phyloP scores from a whole-genome alignment of 2,113 vertebrate genomes.

The Lepus timidus region DNA sequence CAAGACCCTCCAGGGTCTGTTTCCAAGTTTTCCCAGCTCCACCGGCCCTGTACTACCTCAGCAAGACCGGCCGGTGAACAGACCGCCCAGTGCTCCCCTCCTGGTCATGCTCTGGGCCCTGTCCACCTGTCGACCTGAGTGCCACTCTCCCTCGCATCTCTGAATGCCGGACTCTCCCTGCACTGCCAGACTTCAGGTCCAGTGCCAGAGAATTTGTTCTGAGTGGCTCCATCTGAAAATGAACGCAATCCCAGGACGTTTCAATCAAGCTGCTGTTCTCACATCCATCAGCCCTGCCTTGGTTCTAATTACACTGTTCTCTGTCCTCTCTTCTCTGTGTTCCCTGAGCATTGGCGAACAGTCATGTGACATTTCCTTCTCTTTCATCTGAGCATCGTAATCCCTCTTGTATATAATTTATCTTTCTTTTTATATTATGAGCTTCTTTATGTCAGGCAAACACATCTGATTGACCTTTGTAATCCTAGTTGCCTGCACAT shows the following conservation, averaged over 20 bases:
- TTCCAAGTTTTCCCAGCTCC: not conserved
- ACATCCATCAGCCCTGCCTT: too few species aligned
- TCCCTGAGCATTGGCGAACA: not conserved
- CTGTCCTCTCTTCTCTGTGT: not conserved
- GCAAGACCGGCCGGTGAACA: accelerated
- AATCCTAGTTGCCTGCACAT: not conserved
- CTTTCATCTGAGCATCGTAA: not conserved
- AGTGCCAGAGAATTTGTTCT: not conserved
- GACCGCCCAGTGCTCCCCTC: not conserved
- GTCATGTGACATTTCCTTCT: accelerated
- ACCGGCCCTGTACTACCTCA: accelerated
- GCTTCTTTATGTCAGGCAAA: not conserved
- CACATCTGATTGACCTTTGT: not conserved
- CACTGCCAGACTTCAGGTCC: too few species aligned
- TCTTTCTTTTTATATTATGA: not conserved
- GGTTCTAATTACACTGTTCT: too few species aligned
- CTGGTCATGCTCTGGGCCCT: not conserved
- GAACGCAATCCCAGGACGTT: too few species aligned
- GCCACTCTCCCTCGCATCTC: accelerated
- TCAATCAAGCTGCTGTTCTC: too few species aligned
- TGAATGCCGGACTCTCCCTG: not conserved
- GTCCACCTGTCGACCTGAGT: not conserved
- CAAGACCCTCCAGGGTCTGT: too few species aligned
- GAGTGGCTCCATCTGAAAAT: not conserved
- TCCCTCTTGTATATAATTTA: not conserved